phyloP scores from a whole-genome alignment of 92 coral and sea anemone species.

The Zoanthus sansibaricus region DNA sequence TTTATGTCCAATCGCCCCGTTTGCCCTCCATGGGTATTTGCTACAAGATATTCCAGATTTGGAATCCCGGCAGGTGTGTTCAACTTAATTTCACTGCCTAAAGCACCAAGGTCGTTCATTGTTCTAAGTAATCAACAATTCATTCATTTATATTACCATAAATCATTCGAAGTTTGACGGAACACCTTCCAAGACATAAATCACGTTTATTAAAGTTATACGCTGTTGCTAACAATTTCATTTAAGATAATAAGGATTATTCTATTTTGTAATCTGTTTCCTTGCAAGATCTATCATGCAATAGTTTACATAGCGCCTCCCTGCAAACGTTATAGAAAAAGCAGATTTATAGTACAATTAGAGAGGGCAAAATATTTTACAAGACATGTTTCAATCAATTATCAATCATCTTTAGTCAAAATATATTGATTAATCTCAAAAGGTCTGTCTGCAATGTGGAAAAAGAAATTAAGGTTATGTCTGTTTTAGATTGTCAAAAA shows the following conservation, averaged over 20 bases:
- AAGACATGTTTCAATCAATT: no score
- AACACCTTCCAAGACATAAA: not conserved
- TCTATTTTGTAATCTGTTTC: conserved; percentile 1
- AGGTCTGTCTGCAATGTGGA: no score
- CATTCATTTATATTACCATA: conserved; percentile 18
- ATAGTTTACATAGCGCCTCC: not conserved
- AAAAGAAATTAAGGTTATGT: no score
- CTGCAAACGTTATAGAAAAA: no score
- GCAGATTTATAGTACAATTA: no score
- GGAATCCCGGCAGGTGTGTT: conserved; percentile 45
- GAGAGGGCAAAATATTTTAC: no score
- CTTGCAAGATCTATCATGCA: not conserved
- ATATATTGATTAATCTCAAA: no score
- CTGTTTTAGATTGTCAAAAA: no score
- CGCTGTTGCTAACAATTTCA: not conserved
- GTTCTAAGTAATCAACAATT: not conserved
- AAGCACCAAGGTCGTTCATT: not conserved
- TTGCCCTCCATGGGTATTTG: conserved; percentile 46
- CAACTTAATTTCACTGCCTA: not conserved
- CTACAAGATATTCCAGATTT: conserved; percentile 42
- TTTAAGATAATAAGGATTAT: conserved; percentile 27
- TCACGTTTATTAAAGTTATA: not conserved
- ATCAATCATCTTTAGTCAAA: not conserved
- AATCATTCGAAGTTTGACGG: not conserved
- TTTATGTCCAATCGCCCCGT: conserved; percentile 2